Percentiles rank a stretch among this genome's conserved stretches.
Evolutionary conservation across 2,797 vertebrate species (phyloP).

Genomic region (Philypnodon macrostomus): DNA sequence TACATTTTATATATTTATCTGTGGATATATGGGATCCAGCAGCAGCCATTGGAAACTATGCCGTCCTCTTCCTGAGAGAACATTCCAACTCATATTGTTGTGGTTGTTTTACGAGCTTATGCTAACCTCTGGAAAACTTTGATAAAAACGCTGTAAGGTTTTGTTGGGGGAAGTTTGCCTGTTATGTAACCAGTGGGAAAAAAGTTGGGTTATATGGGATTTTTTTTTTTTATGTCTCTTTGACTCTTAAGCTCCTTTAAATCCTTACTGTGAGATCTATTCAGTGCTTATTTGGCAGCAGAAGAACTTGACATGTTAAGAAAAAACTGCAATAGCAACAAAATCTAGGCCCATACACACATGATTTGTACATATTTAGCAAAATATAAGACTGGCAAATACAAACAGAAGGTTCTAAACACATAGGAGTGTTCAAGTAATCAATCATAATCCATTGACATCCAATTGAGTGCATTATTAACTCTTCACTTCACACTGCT

Average conservation of each 20-base stretch:
- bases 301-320: background rate
- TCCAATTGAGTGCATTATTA: too few relatives aligned
- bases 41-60: slow-evolving; percentile 53
- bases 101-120: slow-evolving; percentile 34
- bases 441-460: too few relatives aligned
- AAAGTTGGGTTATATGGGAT: background rate
- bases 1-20: slow-evolving; percentile 42
- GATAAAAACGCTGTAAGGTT: slow-evolving; percentile 14
- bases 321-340: background rate
- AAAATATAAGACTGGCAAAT: too few relatives aligned
- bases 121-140: slow-evolving; percentile 7
- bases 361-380: too few relatives aligned
- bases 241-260: background rate
- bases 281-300: background rate
- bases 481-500: too few relatives aligned
- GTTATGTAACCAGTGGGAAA: slow-evolving; percentile 10
- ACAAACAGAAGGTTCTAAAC: too few relatives aligned
- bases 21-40: slow-evolving; percentile 31
- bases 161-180: slow-evolving; percentile 10
- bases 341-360: background rate
- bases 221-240: too few relatives aligned
- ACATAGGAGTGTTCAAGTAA: too few relatives aligned
- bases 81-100: slow-evolving; percentile 53
- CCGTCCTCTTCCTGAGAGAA: slow-evolving; percentile 59
- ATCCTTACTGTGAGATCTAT: background rate